These are phyloP conservation scores for Muntiacus reevesi DNA, from an alignment of 2,113 vertebrate species.

Conservation along the genomic window DNA sequence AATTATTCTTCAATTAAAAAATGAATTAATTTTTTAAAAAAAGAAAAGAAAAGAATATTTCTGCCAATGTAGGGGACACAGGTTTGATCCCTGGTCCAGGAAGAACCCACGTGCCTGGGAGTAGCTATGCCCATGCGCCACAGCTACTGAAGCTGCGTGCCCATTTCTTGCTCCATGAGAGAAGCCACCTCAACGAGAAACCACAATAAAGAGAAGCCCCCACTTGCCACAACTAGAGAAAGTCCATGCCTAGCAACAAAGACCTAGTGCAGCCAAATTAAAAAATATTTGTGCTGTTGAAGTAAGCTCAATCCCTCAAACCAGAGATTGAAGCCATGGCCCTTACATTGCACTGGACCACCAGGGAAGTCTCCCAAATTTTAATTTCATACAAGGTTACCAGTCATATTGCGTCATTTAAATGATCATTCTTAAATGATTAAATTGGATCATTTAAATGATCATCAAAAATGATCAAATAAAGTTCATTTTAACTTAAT, in stretches of 20 bases:
- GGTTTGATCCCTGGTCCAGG: not conserved
- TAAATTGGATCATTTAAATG: not conserved
- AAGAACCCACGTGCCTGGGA: not conserved
- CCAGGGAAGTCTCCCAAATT: not conserved
- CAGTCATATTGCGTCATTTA: not conserved
- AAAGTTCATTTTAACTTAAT: not conserved
- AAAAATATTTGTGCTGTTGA: not conserved
- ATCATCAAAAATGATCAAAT: not conserved
- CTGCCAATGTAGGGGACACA: not conserved
- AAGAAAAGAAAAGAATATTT: not conserved
- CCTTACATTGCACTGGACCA: not conserved
- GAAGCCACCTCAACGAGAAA: not conserved
- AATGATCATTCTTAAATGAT: not conserved
- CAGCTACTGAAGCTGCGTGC: not conserved
- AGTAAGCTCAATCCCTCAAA: not conserved
- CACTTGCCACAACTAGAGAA: not conserved
- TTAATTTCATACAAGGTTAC: not conserved
- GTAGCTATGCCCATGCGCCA: not conserved
- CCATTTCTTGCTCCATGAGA: not conserved
- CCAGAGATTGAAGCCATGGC: not conserved
- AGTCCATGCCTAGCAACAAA: not conserved
- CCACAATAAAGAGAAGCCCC: not conserved
- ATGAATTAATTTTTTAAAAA: not conserved
- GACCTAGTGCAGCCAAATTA: not conserved
- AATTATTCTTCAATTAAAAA: not conserved